These are phyloP conservation scores for Anguilla megastoma DNA, from an alignment of 2,797 vertebrate genomes.

Conservation along the genomic window DNA sequence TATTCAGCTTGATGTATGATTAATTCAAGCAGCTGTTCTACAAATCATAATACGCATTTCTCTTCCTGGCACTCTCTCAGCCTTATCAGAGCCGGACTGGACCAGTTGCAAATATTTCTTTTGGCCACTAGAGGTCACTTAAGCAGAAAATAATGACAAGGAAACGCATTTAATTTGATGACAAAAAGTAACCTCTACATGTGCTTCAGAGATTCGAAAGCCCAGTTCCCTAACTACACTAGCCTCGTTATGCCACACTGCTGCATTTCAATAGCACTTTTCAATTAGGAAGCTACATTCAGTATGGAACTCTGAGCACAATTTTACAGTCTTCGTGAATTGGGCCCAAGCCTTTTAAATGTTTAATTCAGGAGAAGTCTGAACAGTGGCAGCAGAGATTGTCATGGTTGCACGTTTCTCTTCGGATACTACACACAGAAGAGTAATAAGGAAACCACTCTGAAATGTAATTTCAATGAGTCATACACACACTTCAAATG, in stretches of 20 bases:
- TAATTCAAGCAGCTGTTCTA: background rate
- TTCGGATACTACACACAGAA: background rate
- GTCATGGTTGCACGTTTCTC: background rate
- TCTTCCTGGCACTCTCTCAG: background rate
- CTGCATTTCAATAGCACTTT: no score
- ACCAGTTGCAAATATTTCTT: background rate
- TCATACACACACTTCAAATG: background rate
- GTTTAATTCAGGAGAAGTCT: background rate
- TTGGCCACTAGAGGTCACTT: conserved; percentile 7
- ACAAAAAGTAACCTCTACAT: background rate
- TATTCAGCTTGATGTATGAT: background rate
- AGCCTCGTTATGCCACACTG: no score
- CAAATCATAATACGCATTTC: background rate
- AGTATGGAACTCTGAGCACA: background rate
- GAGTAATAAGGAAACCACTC: background rate
- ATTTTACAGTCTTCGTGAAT: background rate
- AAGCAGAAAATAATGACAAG: background rate
- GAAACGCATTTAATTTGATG: background rate
- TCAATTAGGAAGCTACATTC: background rate
- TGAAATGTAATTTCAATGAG: background rate
- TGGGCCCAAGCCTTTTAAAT: background rate
- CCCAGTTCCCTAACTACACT: background rate
- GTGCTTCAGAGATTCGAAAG: background rate
- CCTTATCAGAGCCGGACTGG: background rate
- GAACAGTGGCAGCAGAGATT: background rate